Conservation (phyloP, 2,797 vertebrate species). For the Micromesistius poutassou region DNA sequence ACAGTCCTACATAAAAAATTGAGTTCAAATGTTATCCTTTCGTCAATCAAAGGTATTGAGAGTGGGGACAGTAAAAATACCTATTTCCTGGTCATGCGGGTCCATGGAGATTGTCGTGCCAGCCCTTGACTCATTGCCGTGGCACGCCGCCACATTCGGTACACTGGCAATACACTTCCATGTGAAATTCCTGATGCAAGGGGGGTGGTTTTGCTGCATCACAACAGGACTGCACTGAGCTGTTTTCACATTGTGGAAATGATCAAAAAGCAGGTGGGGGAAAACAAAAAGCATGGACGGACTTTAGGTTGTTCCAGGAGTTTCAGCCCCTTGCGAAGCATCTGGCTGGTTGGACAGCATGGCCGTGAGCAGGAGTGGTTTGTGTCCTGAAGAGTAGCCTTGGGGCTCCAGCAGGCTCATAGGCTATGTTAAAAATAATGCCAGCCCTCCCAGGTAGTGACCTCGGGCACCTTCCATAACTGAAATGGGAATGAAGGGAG, state of each 20-base stretch:
- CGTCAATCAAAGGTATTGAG: not conserved
- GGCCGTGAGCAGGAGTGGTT: not conserved
- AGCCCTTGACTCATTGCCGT: not conserved
- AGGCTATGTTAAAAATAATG: slow-evolving; percentile 2
- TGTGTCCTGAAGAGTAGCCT: slow-evolving; percentile 1
- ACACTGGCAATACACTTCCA: not conserved
- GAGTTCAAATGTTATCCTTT: not conserved
- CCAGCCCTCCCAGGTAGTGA: not conserved
- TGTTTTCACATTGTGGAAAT: not conserved
- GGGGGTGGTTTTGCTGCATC: not conserved
- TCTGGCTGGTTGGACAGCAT: not conserved
- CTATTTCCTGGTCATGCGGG: not conserved
- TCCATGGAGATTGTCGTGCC: not conserved
- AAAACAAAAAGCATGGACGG: not conserved
- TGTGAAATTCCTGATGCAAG: not conserved
- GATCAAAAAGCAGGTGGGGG: not conserved
- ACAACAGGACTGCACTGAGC: not conserved
- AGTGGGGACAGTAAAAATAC: not conserved
- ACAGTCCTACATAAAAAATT: not conserved
- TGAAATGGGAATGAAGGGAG: slow-evolving; percentile 3
- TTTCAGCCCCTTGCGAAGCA: not conserved
- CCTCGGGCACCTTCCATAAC: not conserved
- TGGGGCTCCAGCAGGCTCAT: not conserved
- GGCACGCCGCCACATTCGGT: not conserved
- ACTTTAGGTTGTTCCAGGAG: not conserved